phyloP scores from a whole-genome alignment of 2,888 invertebrate genomes.

The Colostygia pectinataria region DNA sequence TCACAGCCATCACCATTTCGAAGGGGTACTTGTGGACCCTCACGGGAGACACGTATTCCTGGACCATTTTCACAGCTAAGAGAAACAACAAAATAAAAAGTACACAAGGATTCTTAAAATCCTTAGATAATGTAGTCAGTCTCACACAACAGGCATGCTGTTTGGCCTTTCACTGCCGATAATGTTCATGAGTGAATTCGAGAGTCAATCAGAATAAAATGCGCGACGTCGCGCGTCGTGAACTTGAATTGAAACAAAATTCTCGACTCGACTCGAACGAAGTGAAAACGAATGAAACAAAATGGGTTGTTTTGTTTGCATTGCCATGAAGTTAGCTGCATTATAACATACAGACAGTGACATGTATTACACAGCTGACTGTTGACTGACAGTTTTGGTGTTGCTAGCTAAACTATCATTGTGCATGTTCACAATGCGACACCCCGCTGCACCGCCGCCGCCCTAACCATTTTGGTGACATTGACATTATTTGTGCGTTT shows the following conservation, averaged over 20 bases:
- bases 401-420: too few species aligned
- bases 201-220: conserved; percentile 36
- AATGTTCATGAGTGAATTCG: conserved; percentile 56
- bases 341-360: conserved; percentile 28
- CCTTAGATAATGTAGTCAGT: conserved; percentile 41
- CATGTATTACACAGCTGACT: too few species aligned
- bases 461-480: too few species aligned
- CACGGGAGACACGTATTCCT: conserved; percentile 96
- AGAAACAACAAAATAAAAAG: conserved; percentile 48
- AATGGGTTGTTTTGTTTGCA: conserved; percentile 49
- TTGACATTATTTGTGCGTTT: too few species aligned
- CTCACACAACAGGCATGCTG: conserved; percentile 68
- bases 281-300: conserved; percentile 37
- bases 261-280: conserved; percentile 38
- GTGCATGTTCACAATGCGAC: too few species aligned
- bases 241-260: conserved; percentile 53
- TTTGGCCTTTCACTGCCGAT: conserved; percentile 61
- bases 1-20: conserved; percentile 97
- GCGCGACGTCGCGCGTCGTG: conserved; percentile 43
- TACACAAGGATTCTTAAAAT: conserved; percentile 56
- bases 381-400: conserved; percentile 5
- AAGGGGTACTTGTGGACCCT: conserved; percentile 97
- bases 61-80: conserved; percentile 89
- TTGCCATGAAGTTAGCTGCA: conserved; percentile 40
- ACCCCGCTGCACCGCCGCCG: too few species aligned